A percentile compares a stretch with the other conserved stretches of the same genome.
Conservation (phyloP, 53 echinoderm and acorn worm species). For the Apostichopus leukothele region DNA sequence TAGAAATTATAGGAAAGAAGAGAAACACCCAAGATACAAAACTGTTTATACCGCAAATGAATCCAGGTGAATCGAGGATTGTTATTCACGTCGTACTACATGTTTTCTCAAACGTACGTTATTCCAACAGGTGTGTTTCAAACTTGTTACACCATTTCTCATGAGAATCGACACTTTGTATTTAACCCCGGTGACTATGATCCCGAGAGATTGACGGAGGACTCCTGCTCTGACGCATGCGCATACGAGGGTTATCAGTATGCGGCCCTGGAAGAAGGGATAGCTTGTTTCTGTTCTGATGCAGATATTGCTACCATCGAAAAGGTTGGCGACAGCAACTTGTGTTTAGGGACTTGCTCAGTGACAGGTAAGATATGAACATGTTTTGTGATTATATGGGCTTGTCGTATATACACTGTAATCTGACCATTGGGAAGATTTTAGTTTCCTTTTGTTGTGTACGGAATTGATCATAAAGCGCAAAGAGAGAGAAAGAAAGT, state of each 20-base stretch:
- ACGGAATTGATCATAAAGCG: neutral
- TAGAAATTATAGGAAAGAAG: no score
- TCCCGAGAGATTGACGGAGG: conserved; percentile 22
- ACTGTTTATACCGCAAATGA: no score
- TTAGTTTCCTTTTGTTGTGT: neutral
- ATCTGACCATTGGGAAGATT: no score
- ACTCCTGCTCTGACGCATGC: conserved; percentile 9
- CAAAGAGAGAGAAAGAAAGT: no score
- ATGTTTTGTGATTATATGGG: no score
- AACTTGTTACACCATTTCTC: conserved; percentile 15
- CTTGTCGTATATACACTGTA: no score
- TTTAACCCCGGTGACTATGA: conserved; percentile 43
- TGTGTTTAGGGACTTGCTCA: conserved; percentile 18
- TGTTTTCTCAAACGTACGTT: no score
- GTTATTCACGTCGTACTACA: no score
- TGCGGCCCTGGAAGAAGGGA: conserved; percentile 31
- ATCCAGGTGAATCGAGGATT: no score
- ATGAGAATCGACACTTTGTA: conserved; percentile 13
- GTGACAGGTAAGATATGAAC: neutral
- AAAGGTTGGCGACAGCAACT: neutral
- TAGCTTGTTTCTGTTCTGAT: conserved; percentile 36
- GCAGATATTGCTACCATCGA: neutral
- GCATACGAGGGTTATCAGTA: conserved; percentile 21
- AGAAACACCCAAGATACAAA: no score
- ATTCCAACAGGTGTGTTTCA: conserved; percentile 24